Evolutionary conservation across 1,140 invertebrate genomes (phyloP), one percentile per base, ranked within the genome.

Genomic region (Monomorium pharaonis): DNA sequence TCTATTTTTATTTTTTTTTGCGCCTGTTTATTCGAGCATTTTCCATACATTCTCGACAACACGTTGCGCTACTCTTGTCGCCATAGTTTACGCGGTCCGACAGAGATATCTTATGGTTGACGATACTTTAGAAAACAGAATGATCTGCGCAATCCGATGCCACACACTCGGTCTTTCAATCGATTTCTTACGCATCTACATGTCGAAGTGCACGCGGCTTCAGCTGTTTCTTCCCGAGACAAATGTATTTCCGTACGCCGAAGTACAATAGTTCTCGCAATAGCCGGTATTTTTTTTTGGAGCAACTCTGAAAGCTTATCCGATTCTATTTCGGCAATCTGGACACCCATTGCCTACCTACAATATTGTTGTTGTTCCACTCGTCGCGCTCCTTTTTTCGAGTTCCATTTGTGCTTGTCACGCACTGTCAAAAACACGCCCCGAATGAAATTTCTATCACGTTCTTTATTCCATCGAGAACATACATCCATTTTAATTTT

Each of bases 381-480:
- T 16, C 21, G 78, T 54, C 37, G 78, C 65, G 27, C 14, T 75
- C 30, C 21, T 75, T 84, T 65, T 67, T 67, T 49, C 58, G 85
- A 75, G 62, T 74, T 60, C 37, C 78, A 70, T 72, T 80, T 80
- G 63, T 80, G 47, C 51, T 65, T 69, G 77, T 80, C 62, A 69
- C 44, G 33, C 67, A 63, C 24, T 83, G 78, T 81, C 78, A 81
- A 81, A 81, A 81, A 81, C 65, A 81, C 37, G 49, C 12, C 37
- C 12, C 51, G 24, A 72, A 74, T 83, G 54, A 83, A 83, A 83
- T 83, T 72, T 83, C 67, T 56, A 49, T 49, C 78, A 67, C 63
- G 47, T 69, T 70, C 65, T 72, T 83, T n/a, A 24, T 70, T 58
- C 37, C 65, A 37, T 69, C 27, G 44, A 42, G 37, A 54, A 56